Evolutionary conservation across 2,113 vertebrate genomes (phyloP).

Genomic region (Semnornis frantzii): DNA sequence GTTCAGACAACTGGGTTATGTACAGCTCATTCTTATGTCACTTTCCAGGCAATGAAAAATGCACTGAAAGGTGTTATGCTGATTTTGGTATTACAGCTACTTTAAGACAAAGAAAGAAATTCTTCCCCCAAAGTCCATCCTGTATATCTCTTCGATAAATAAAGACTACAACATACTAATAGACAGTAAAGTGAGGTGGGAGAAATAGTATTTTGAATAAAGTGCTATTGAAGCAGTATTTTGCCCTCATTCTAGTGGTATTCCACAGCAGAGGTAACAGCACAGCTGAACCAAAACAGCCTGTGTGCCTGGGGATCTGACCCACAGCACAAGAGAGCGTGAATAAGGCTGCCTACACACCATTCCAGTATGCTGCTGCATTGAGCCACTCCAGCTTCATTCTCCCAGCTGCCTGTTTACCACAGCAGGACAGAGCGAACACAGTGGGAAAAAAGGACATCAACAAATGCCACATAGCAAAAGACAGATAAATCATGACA

Average conservation of each 20-base stretch:
- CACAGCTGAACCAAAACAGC: neutral
- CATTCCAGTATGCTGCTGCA: fast-evolving
- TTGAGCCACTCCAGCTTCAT: neutral
- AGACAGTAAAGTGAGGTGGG: neutral
- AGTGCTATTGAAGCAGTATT: neutral
- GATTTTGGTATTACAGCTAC: neutral
- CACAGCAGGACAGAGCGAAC: neutral
- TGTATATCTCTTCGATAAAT: neutral
- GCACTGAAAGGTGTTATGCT: neutral
- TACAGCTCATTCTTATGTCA: neutral
- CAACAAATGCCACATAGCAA: neutral
- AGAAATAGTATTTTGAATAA: neutral
- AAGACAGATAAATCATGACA: neutral
- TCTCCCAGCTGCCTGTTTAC: neutral
- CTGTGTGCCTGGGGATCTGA: neutral
- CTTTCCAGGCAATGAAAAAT: neutral
- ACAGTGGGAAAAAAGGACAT: neutral
- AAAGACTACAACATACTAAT: neutral
- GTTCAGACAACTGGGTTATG: fast-evolving
- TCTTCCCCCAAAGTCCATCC: neutral
- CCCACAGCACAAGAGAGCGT: fast-evolving
- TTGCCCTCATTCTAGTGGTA: neutral
- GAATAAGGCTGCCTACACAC: neutral
- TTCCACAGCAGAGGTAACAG: neutral
- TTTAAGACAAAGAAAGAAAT: neutral